These are phyloP conservation scores for Polydrusus cervinus DNA, from an alignment of 2,888 invertebrate genomes.

Conservation along the genomic window DNA sequence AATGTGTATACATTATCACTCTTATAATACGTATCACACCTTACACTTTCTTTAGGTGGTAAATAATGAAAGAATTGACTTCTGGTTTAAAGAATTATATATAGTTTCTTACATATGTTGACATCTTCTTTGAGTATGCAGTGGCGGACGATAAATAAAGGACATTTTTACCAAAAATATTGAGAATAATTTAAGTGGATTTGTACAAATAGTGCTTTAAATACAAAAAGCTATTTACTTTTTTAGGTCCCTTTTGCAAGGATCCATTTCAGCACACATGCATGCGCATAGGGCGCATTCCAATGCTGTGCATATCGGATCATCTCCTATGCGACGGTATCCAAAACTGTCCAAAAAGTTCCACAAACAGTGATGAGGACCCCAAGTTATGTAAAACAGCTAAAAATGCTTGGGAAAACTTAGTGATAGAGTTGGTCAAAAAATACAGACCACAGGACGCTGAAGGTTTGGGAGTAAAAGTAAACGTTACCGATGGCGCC, in stretches of 20 bases:
- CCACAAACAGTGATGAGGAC: slow-evolving; percentile 70
- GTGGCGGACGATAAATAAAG: no score
- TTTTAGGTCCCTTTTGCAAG: slow-evolving; percentile 60
- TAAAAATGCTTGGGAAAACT: slow-evolving; percentile 60
- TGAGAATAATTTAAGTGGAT: no score
- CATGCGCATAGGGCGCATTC: slow-evolving; percentile 66
- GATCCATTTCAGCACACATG: slow-evolving; percentile 65
- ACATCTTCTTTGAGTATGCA: no score
- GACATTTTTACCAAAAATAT: no score
- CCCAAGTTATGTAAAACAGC: slow-evolving; percentile 63
- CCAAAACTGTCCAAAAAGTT: slow-evolving; percentile 79
- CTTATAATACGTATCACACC: no score
- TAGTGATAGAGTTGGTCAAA: slow-evolving; percentile 60
- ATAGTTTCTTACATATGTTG: no score
- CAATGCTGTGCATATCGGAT: slow-evolving; percentile 77
- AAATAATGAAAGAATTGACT: no score
- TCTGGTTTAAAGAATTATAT: no score
- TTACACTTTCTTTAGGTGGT: no score
- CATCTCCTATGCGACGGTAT: slow-evolving; percentile 80
- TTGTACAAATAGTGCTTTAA: no score
- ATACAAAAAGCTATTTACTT: background rate
- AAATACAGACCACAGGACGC: slow-evolving; percentile 57
- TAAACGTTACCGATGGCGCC: slow-evolving; percentile 40
- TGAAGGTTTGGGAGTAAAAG: slow-evolving; percentile 21
- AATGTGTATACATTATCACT: background rate